These are phyloP conservation scores for Sander vitreus DNA, from an alignment of 2,113 vertebrate genomes.

Conservation along the genomic window DNA sequence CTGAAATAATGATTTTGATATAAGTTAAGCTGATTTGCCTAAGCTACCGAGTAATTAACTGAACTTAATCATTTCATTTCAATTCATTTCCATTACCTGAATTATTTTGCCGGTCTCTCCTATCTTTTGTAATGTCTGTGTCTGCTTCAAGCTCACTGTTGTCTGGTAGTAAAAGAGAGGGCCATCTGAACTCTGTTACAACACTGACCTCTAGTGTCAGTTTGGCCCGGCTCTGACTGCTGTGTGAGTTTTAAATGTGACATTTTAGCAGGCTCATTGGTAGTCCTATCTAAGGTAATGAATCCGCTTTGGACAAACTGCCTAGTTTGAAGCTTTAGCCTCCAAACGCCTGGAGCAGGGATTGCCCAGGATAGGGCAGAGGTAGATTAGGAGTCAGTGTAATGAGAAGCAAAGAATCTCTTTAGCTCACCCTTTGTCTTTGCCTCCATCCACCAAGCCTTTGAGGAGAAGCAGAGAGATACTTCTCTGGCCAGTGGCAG, in stretches of 20 bases:
- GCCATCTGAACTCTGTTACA: conserved; percentile 87
- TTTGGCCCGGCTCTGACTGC: conserved; percentile 1
- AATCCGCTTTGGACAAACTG: conserved; percentile 80
- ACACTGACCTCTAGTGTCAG: conserved; percentile 96
- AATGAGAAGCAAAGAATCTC: conserved; percentile 78
- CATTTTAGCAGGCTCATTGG: conserved; percentile 73
- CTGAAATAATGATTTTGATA: conserved; percentile 76
- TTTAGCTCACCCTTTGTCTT: conserved; percentile 78
- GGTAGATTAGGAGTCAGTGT: conserved; percentile 81
- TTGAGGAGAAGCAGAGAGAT: conserved; percentile 58
- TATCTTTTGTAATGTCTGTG: conserved; percentile 61
- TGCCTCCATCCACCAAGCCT: conserved; percentile 62
- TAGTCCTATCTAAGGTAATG: conserved; percentile 77
- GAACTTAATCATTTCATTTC: conserved; percentile 83
- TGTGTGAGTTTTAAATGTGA: conserved; percentile 57
- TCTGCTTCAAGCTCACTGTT: conserved; percentile 52
- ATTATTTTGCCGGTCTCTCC: conserved; percentile 61
- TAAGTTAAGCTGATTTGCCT: conserved; percentile 81
- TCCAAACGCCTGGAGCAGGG: conserved; percentile 74
- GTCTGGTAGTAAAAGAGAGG: conserved; percentile 9
- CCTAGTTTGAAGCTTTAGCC: conserved; percentile 73
- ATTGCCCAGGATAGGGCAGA: conserved; percentile 79
- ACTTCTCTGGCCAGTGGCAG: conserved; percentile 72
- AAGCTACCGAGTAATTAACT: conserved; percentile 81
- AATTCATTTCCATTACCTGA: conserved; percentile 81